Evolutionary conservation across 2,113 vertebrate species (phyloP).

Genomic region (Mobula hypostoma): DNA sequence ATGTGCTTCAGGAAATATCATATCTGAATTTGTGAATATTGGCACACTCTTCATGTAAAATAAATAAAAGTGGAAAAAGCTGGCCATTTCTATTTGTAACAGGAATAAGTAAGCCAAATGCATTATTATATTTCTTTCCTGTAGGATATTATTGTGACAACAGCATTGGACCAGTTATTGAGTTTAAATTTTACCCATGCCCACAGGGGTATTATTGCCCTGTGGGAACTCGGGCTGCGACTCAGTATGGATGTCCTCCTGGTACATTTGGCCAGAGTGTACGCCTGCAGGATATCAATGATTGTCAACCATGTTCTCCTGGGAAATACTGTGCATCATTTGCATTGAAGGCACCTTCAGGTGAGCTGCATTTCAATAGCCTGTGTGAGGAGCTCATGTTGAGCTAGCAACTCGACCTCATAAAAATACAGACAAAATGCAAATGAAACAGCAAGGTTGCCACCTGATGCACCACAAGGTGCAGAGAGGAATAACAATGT

Average conservation of each 20-base stretch:
- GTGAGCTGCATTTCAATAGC: slow-evolving; percentile 46
- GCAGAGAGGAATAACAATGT: too few relatives aligned
- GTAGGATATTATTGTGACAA: slow-evolving; percentile 78
- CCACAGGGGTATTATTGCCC: slow-evolving; percentile 79
- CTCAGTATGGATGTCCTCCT: slow-evolving; percentile 68
- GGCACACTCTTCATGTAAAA: background rate
- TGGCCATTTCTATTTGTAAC: background rate
- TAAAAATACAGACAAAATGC: too few relatives aligned
- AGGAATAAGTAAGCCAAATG: background rate
- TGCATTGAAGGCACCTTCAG: slow-evolving; percentile 70
- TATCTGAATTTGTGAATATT: background rate
- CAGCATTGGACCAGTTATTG: slow-evolving; percentile 50
- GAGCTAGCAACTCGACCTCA: too few relatives aligned
- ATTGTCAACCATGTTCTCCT: slow-evolving; percentile 65
- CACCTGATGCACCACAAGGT: too few relatives aligned
- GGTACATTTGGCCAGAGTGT: slow-evolving; percentile 68
- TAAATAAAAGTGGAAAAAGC: background rate
- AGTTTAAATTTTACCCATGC: slow-evolving; percentile 64
- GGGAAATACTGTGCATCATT: slow-evolving; percentile 71
- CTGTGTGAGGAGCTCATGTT: too few relatives aligned
- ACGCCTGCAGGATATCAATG: slow-evolving; percentile 46
- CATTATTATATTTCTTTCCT: slow-evolving; percentile 18
- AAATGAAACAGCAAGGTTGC: too few relatives aligned
- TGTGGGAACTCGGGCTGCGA: slow-evolving; percentile 58
- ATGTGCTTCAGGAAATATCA: background rate